Evolutionary conservation across 2,797 vertebrate species (phyloP).

Genomic region (Pangasius larnaudii): DNA sequence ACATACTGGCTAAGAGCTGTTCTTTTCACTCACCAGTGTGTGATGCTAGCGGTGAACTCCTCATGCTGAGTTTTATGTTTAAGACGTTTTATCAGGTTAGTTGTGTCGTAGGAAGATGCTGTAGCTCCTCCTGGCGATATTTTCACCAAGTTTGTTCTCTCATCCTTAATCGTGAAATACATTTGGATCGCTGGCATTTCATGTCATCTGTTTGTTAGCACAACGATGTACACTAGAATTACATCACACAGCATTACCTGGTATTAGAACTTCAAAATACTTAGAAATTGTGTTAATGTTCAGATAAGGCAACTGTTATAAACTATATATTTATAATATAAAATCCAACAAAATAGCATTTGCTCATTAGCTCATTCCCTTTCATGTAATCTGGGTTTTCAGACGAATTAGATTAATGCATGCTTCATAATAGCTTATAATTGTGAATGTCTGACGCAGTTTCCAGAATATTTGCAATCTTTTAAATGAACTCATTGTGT

Average conservation of each 20-base stretch:
- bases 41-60: background rate
- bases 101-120: background rate
- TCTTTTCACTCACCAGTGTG: background rate
- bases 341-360: background rate
- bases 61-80: background rate
- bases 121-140: background rate
- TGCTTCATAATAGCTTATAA: background rate
- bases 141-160: background rate
- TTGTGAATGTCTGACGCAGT: background rate
- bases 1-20: background rate
- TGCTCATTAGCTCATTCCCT: background rate
- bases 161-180: background rate
- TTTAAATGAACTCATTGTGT: background rate
- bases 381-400: background rate
- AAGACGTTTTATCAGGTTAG: background rate
- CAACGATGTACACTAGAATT: background rate
- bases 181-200: background rate
- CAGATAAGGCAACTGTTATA: background rate
- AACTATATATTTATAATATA: too few relatives aligned
- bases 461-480: background rate
- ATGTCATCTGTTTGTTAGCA: background rate
- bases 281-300: background rate
- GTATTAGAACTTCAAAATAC: background rate
- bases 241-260: background rate
- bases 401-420: background rate